Evolutionary conservation across 2,113 vertebrate genomes (phyloP), one percentile per base, ranked within the genome.

Genomic region (Galbula dea): DNA sequence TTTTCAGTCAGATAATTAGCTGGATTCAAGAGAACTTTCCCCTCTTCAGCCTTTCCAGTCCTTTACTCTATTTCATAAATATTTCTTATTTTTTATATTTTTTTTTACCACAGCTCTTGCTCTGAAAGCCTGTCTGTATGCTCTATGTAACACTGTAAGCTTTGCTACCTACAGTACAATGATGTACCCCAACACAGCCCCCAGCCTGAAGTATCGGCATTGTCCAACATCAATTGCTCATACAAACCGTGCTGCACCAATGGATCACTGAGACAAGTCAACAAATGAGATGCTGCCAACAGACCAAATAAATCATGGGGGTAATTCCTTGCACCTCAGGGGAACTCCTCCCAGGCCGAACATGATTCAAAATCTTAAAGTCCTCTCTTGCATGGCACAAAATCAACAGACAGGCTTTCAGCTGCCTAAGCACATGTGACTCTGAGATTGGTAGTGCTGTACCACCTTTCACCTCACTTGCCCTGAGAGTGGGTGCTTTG

Each of bases 91-190:
- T 46, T 41, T 55, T 39, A n/a, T n/a, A n/a, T 12, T 49, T 12
- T 41, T 43, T 51, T 57, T 37, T 10, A 71, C 9, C 26, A 4
- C 16, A 29, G 4, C 15, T 57, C 3, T 32, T 46, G 1, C 15
- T 46, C 45, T 59, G 65, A 71, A 90, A 78, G 21, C 26, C 59
- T 52, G 7, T 52, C 57, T 88, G 74, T 46, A 37, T 0, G 0
- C 16, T 76, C 37, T 39, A 2, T 24, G 8, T 32, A 26, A 16
- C 15, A 19, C 3, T 12, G 3, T 9, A 37, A 48, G 30, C 9
- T 39, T 37, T 65, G 30, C 48, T 55, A 13, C 34, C 10, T 11
- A 4, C 0, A 0, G 45, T 48, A n/a, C 37, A 26, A 11, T 16
- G 32, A 20, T 11, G 0, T 30, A 67, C 20, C 26, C 22, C 2